These are phyloP conservation scores for Silurus meridionalis DNA, from an alignment of 2,113 vertebrate species.

Conservation along the genomic window DNA sequence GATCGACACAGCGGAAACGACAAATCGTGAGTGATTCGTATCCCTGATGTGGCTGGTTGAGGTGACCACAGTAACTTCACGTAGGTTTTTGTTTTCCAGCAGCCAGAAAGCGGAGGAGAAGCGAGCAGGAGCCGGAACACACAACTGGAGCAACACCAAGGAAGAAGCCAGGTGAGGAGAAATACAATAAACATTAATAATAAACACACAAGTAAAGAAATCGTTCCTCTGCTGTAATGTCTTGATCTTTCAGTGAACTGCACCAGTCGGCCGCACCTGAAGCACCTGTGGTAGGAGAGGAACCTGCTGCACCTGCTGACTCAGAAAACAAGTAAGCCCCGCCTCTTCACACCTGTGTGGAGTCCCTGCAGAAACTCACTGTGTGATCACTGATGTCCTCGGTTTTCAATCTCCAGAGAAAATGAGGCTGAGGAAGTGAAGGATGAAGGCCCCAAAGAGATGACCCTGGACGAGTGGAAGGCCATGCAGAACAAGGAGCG, in stretches of 20 bases:
- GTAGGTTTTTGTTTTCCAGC: slow-evolving; percentile 75
- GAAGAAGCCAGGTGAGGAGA: slow-evolving; percentile 86
- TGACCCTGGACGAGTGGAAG: slow-evolving; percentile 99
- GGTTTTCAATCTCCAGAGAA: slow-evolving; percentile 73
- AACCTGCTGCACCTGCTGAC: slow-evolving; percentile 90
- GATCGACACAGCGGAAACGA: slow-evolving; percentile 96
- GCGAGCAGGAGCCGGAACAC: slow-evolving; percentile 91
- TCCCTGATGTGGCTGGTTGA: too few species aligned
- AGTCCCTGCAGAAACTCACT: background rate
- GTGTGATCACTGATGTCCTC: background rate
- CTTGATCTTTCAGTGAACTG: slow-evolving; percentile 77
- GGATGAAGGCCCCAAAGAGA: slow-evolving; percentile 97
- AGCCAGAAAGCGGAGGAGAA: slow-evolving; percentile 96
- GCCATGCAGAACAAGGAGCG: slow-evolving; percentile 97
- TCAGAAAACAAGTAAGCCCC: slow-evolving; percentile 94
- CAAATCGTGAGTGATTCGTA: slow-evolving; percentile 83
- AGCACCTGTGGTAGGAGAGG: slow-evolving; percentile 92
- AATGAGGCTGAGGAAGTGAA: slow-evolving; percentile 97
- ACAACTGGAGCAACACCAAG: slow-evolving; percentile 99
- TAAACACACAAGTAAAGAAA: background rate
- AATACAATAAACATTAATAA: too few species aligned
- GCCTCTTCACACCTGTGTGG: background rate
- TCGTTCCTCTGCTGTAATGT: background rate
- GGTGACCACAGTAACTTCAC: too few species aligned
- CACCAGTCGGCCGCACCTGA: slow-evolving; percentile 91